Evolutionary conservation across 2,888 invertebrate species (phyloP).

Genomic region (Siphonodentalium dalli): DNA sequence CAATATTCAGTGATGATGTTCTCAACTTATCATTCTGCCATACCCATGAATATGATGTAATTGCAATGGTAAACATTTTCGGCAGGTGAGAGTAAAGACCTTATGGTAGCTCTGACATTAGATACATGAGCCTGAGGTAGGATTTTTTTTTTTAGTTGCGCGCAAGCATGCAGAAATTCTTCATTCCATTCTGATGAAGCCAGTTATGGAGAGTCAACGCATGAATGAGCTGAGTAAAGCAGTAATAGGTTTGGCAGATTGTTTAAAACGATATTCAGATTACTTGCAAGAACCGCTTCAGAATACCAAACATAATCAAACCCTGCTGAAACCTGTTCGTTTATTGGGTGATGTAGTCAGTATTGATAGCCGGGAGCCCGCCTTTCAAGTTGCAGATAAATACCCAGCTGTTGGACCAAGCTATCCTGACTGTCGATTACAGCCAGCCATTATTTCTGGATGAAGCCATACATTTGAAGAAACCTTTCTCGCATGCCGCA

Average conservation of each 20-base stretch:
- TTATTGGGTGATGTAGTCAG: conserved; percentile 4
- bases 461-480: conserved; percentile 8
- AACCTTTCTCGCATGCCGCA: not conserved
- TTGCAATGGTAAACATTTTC: no score
- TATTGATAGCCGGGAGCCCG: conserved; percentile 2
- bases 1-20: no score
- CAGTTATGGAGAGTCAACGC: conserved; percentile 5
- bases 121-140: no score
- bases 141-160: no score
- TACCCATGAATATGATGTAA: no score
- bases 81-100: no score
- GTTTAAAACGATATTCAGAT: conserved; percentile 1
- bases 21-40: no score
- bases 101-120: no score
- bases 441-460: conserved; percentile 19
- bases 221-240: not conserved
- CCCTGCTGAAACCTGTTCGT: conserved; percentile 4
- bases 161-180: conserved; percentile 21
- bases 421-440: not conserved
- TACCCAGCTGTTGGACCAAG: conserved; percentile 1
- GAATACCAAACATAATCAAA: not conserved
- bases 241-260: no score
- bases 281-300: conserved; percentile 2
- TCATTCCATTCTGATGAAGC: conserved; percentile 18
- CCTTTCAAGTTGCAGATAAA: not conserved